Percentiles rank a stretch among this genome's conserved stretches.
phyloP scores from a whole-genome alignment of 2,888 invertebrate species.

The Tortricodes alternella region DNA sequence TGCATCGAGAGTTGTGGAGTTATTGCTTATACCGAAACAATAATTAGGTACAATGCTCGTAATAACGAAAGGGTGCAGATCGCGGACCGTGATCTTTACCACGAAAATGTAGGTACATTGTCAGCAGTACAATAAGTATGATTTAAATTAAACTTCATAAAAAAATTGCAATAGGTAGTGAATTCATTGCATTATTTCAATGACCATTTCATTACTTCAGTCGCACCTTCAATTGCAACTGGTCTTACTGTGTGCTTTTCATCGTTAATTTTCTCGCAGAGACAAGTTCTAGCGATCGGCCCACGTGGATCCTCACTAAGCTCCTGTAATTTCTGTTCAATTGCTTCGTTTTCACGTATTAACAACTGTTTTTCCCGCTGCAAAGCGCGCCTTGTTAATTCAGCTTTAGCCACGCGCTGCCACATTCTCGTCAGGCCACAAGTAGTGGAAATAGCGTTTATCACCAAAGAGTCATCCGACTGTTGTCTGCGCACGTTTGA shows the following conservation, averaged over 20 bases:
- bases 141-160: conserved; percentile 24
- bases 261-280: conserved; percentile 42
- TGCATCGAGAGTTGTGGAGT: too few relatives aligned
- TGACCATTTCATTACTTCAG: conserved; percentile 44
- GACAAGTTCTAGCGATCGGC: conserved; percentile 49
- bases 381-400: conserved; percentile 64
- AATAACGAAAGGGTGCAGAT: conserved; percentile 9
- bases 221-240: conserved; percentile 56
- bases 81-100: conserved; percentile 18
- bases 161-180: conserved; percentile 17
- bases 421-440: conserved; percentile 66
- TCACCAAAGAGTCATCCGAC: conserved; percentile 60
- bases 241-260: conserved; percentile 41
- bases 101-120: conserved; percentile 26
- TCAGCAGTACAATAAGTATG: conserved; percentile 26
- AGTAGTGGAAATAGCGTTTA: conserved; percentile 58
- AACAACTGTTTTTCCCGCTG: conserved; percentile 62
- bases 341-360: conserved; percentile 59
- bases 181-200: conserved; percentile 6
- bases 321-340: conserved; percentile 48
- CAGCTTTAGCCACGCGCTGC: conserved; percentile 70
- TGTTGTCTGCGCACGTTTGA: conserved; percentile 46
- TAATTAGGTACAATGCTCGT: conserved; percentile 1
- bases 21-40: conserved; percentile 16
- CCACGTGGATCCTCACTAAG: conserved; percentile 44